phyloP scores from a whole-genome alignment of 1,140 invertebrate species.

The Drosophila guanche region DNA sequence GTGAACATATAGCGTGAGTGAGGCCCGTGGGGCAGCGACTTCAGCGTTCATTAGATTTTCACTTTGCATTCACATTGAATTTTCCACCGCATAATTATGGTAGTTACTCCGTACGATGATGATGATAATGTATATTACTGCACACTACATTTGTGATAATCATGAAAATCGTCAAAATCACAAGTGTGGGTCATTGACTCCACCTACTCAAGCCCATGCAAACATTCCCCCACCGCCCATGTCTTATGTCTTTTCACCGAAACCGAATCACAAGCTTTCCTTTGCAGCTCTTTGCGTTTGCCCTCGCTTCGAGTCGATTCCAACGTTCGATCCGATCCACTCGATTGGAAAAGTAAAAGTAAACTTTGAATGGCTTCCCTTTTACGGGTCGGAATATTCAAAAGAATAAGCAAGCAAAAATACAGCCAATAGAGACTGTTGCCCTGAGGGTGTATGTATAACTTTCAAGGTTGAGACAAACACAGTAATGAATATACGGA shows the following conservation, averaged over 20 bases:
- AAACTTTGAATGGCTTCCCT: slow-evolving; percentile 47
- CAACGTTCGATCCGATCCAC: slow-evolving; percentile 2
- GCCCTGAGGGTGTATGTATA: slow-evolving; percentile 25
- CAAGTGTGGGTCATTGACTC: slow-evolving; percentile 48
- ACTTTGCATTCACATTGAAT: slow-evolving; percentile 75
- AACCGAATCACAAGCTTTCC: slow-evolving; percentile 28
- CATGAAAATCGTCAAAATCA: slow-evolving; percentile 42
- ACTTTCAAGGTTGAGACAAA: slow-evolving; percentile 35
- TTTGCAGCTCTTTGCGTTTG: slow-evolving; percentile 1
- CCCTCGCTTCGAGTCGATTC: slow-evolving; percentile 17
- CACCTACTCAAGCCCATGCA: not conserved
- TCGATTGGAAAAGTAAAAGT: slow-evolving; percentile 54
- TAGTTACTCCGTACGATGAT: not conserved
- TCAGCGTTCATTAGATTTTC: slow-evolving; percentile 59
- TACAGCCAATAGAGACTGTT: slow-evolving; percentile 12
- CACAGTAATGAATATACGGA: not conserved
- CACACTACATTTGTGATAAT: slow-evolving; percentile 33
- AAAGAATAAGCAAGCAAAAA: slow-evolving; percentile 13
- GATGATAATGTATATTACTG: slow-evolving; percentile 37
- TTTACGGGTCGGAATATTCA: slow-evolving; percentile 39
- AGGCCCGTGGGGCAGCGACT: slow-evolving; percentile 1
- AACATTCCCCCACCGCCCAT: too few relatives aligned
- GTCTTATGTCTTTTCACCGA: slow-evolving; percentile 4
- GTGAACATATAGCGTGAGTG: slow-evolving; percentile 39
- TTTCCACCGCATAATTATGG: slow-evolving; percentile 63